These are phyloP conservation scores for Catharus fuscescens DNA, from an alignment of 2,113 vertebrate genomes.

Conservation along the genomic window DNA sequence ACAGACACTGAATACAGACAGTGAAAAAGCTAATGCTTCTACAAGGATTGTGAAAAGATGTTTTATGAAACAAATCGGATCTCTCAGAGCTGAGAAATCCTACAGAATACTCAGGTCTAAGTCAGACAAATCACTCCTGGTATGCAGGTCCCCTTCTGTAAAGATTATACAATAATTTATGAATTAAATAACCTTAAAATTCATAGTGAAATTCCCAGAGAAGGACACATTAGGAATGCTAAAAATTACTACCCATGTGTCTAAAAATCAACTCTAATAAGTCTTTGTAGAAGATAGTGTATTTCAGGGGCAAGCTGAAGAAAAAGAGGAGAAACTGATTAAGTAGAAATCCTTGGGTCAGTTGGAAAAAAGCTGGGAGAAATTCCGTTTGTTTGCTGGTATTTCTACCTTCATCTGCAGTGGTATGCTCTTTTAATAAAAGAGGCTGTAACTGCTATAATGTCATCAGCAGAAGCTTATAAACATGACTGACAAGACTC, in stretches of 20 bases:
- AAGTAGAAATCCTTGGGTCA: background rate
- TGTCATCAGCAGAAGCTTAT: slow-evolving; percentile 36
- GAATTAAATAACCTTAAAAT: background rate
- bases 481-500: slow-evolving; percentile 34
- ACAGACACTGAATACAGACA: background rate
- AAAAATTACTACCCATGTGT: background rate
- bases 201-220: background rate
- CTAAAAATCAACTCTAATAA: background rate
- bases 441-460: background rate
- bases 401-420: background rate
- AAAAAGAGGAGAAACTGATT: background rate
- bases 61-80: background rate
- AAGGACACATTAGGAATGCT: background rate
- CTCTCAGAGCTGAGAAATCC: background rate
- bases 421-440: background rate
- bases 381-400: slow-evolving; percentile 23
- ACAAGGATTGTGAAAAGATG: background rate
- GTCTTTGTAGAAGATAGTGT: background rate
- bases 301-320: background rate
- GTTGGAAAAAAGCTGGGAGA: background rate
- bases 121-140: background rate
- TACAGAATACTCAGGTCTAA: background rate
- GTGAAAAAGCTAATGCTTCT: background rate
- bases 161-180: background rate
- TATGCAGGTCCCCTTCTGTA: background rate